Evolutionary conservation across 1,140 invertebrate genomes (phyloP), one percentile per base, ranked within the genome.

Genomic region (Cotesia vestalis): DNA sequence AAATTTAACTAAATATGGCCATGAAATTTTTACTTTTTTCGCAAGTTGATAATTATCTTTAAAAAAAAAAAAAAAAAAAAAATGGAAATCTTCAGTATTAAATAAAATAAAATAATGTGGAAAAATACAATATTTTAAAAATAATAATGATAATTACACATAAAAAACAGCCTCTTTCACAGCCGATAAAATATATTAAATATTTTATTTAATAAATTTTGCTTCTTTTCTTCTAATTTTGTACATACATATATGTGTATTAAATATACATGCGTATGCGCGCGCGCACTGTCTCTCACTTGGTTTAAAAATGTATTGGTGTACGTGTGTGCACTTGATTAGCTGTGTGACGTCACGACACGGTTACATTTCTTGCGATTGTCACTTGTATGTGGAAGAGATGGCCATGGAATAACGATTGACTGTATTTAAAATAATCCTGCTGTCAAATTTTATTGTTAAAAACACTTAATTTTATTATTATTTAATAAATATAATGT

Each of bases 331-430:
- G 80, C 81, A 84, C 83, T 82, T 82, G 83, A 84, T 85, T 86
- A 86, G 81, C 81, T 77, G 79, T 79, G 81, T 86, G 83, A 85
- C 84, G 84, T 85, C 84, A 85, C 81, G 76, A 79, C 77, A 82
- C 83, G 81, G 83, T 85, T 85, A 85, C 81, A 85, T 84, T 79
- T 80, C 81, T 79, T 66, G 82, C 77, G 78, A 85, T 84, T 82
- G 83, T 83, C 81, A 83, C 79, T 79, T 76, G 66, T 68, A 68
- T 68, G 66, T 68, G 55, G 66, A 53, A 51, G 40, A 64, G 36
- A 64, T 20, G 8, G 4, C 20, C 17, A 27, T 59, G 17, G 17
- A 59, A 27, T 59, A 20, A 20, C 17, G 20, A 20, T 17, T 27
- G 17, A 9, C 27, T 17, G 20, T 59, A 20, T 59, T 59, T 11